phyloP scores from a whole-genome alignment of 2,888 invertebrate species.

The Agrochola macilenta region DNA sequence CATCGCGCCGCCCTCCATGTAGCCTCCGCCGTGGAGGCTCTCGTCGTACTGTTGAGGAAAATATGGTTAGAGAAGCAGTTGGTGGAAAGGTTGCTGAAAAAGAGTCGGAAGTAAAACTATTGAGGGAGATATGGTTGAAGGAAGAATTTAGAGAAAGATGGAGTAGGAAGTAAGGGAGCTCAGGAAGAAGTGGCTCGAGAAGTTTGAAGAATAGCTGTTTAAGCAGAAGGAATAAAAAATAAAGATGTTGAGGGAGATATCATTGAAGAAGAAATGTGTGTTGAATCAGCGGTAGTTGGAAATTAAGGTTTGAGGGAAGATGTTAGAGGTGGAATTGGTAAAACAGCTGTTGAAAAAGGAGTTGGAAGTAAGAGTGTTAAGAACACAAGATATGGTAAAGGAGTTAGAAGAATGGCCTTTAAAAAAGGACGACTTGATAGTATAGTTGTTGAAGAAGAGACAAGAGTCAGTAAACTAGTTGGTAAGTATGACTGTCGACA shows the following conservation, averaged over 20 bases:
- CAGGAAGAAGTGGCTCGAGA: not conserved
- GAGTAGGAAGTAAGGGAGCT: not conserved
- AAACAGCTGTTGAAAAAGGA: not conserved
- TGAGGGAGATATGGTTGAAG: not conserved
- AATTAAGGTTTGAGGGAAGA: not conserved
- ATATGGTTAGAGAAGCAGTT: slow-evolving; percentile 6
- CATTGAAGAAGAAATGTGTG: not conserved
- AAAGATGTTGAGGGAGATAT: not conserved
- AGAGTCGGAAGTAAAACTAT: not conserved
- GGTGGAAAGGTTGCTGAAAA: not conserved
- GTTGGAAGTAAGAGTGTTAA: not conserved
- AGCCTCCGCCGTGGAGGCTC: slow-evolving; percentile 95
- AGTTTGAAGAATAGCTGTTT: not conserved
- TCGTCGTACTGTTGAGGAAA: slow-evolving; percentile 95
- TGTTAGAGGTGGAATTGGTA: too few species aligned
- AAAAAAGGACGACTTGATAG: not conserved
- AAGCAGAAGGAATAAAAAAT: not conserved
- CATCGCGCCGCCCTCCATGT: slow-evolving; percentile 95
- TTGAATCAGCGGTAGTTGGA: not conserved
- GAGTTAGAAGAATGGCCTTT: too few species aligned
- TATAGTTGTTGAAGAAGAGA: not conserved
- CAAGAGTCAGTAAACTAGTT: not conserved
- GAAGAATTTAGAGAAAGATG: not conserved
- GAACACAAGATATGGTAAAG: not conserved
- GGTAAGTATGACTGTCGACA: not conserved